A percentile compares a stretch with the other conserved stretches of the same genome.
phyloP scores from a whole-genome alignment of 2,113 vertebrate genomes.

The Eupsittula cactorum region DNA sequence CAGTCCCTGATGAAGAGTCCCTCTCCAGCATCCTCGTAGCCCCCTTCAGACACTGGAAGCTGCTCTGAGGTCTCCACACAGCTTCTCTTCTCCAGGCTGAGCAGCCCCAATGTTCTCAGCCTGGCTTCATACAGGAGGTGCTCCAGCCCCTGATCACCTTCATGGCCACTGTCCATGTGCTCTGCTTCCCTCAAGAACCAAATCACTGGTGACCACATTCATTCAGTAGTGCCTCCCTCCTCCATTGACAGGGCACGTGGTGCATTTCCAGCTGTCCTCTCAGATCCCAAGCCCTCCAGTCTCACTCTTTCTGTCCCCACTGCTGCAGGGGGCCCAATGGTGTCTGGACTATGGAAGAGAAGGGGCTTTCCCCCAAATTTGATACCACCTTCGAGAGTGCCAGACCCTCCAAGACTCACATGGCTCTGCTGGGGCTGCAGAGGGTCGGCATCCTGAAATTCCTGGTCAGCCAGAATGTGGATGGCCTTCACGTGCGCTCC shows the following conservation, averaged over 20 bases:
- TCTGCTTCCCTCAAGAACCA: neutral
- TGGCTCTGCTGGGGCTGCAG: slow-evolving; percentile 92
- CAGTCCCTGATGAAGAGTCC: no score
- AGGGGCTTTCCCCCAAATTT: slow-evolving; percentile 88
- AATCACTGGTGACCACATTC: neutral
- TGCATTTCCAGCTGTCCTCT: neutral
- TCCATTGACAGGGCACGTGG: accelerated
- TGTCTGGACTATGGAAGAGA: slow-evolving; percentile 96
- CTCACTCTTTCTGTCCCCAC: neutral
- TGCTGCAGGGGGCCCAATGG: slow-evolving; percentile 89
- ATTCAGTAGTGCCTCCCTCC: neutral
- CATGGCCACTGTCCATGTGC: accelerated
- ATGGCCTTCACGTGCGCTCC: slow-evolving; percentile 92
- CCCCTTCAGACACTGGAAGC: neutral
- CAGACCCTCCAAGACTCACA: slow-evolving; percentile 88
- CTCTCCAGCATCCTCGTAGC: no score
- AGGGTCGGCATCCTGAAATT: slow-evolving; percentile 88
- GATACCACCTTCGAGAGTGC: slow-evolving; percentile 95
- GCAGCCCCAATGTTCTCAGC: neutral
- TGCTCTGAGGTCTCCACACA: neutral
- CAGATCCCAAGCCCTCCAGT: neutral
- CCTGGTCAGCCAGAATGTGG: slow-evolving; percentile 97
- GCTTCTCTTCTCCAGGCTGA: neutral
- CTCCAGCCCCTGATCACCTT: neutral
- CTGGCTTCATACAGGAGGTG: neutral